Evolutionary conservation across 2,797 vertebrate genomes (phyloP), one percentile per base, ranked within the genome.

Genomic region (Coendou prehensilis): DNA sequence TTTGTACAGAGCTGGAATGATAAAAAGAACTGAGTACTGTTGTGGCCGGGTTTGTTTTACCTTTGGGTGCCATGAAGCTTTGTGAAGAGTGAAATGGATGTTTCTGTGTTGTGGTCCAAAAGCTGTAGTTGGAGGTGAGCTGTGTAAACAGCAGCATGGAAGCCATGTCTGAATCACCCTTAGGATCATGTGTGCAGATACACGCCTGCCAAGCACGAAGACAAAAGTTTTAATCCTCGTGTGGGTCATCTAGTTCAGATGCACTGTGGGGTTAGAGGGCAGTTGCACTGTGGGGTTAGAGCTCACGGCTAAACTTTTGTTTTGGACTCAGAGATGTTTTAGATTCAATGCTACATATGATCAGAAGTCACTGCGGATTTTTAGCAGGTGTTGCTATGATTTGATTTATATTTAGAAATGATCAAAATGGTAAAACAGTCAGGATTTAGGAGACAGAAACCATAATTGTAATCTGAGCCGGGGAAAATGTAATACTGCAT

Each of bases 381-480:
- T 81, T 59, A 69, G 85, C 33, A 85, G 54, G 41, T 52, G 15
- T 89, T 92, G 73, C 8, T 56, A 87, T 37, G 17, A 73, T 73
- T 87, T 75, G 20, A 92, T 85, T 84, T 91, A 78, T 76, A 75
- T 91, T 95, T 93, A 87, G 54, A 87, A 87, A 82, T 69, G 80
- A 75, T 73, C 82, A 69, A 85, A 67, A 18, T 30, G 52, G 30
- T 54, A 17, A 78, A 81, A 71, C n/a, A 54, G 26, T 83, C 37
- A 69, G 41, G 20, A 26, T 75, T 75, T 7, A 57, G n/a, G 26
- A 96, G 41, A 82, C 17, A 45, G 23, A 92, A 91, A 54, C 23
- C 47, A 84, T 57, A 81, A 47, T 15, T 67, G 8, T 47, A 67
- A 86, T 93, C 88, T 95, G 37, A 41, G 81, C 63, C 47, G 57